Evolutionary conservation across 2,113 vertebrate genomes (phyloP).

Genomic region (Grallaria varia): DNA sequence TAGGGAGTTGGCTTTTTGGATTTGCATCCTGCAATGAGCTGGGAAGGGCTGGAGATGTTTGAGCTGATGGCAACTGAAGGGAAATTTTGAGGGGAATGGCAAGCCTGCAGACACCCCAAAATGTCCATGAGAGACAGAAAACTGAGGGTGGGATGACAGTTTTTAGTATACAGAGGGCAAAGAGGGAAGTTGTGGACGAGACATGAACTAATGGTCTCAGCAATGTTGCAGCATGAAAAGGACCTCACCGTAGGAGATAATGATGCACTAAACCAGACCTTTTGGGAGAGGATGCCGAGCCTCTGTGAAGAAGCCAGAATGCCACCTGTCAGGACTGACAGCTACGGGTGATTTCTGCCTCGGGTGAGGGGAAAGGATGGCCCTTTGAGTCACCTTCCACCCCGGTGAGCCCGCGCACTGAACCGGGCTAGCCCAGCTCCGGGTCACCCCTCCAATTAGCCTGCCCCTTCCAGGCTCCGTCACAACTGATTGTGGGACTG

Average conservation of each 20-base stretch:
- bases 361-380: background rate
- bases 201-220: background rate
- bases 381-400: background rate
- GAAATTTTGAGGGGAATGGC: background rate
- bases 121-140: background rate
- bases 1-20: background rate
- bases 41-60: background rate
- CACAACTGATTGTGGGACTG: background rate
- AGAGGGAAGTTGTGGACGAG: background rate
- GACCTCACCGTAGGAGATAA: background rate
- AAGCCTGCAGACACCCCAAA: background rate
- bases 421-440: background rate
- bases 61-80: background rate
- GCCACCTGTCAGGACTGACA: background rate
- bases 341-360: background rate
- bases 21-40: background rate
- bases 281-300: background rate
- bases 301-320: background rate
- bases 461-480: background rate
- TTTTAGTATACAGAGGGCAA: background rate
- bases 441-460: background rate
- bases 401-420: background rate
- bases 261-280: background rate
- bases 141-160: fast-evolving
- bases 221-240: background rate